Evolutionary conservation across 2,888 invertebrate genomes (phyloP).

Genomic region (Acleris laterana): DNA sequence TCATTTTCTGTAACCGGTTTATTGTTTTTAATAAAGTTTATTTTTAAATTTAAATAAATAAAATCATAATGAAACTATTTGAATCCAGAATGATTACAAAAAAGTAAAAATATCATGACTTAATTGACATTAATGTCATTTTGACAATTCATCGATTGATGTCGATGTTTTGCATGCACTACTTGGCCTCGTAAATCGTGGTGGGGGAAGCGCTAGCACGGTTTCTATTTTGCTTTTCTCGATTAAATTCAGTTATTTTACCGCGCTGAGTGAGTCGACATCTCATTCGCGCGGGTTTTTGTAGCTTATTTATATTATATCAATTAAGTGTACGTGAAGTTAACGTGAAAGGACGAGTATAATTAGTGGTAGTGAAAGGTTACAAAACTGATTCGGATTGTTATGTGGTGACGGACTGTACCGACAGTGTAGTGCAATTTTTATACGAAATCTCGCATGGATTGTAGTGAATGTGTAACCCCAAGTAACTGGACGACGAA

Average conservation of each 20-base stretch:
- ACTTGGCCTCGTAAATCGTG: slow-evolving; percentile 79
- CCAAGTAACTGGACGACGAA: slow-evolving; percentile 52
- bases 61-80: not conserved
- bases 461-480: slow-evolving; percentile 59
- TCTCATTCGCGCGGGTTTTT: slow-evolving; percentile 72
- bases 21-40: not conserved
- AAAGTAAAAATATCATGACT: not conserved
- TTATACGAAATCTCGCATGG: slow-evolving; percentile 58
- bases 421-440: slow-evolving; percentile 66
- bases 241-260: slow-evolving; percentile 74
- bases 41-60: not conserved
- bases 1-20: not conserved
- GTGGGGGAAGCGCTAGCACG: slow-evolving; percentile 76
- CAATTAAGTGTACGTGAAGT: slow-evolving; percentile 60
- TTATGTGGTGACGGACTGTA: slow-evolving; percentile 61
- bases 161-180: slow-evolving; percentile 64
- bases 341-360: slow-evolving; percentile 53
- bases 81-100: not conserved
- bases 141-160: slow-evolving; percentile 53
- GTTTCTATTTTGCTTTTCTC: slow-evolving; percentile 84
- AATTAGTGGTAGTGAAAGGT: slow-evolving; percentile 59
- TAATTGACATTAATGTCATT: slow-evolving; percentile 45
- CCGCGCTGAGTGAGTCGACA: slow-evolving; percentile 65
- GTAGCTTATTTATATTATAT: slow-evolving; percentile 61
- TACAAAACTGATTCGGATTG: slow-evolving; percentile 55